These are phyloP conservation scores for Archocentrus centrarchus DNA, from an alignment of 2,113 vertebrate species.

Conservation along the genomic window DNA sequence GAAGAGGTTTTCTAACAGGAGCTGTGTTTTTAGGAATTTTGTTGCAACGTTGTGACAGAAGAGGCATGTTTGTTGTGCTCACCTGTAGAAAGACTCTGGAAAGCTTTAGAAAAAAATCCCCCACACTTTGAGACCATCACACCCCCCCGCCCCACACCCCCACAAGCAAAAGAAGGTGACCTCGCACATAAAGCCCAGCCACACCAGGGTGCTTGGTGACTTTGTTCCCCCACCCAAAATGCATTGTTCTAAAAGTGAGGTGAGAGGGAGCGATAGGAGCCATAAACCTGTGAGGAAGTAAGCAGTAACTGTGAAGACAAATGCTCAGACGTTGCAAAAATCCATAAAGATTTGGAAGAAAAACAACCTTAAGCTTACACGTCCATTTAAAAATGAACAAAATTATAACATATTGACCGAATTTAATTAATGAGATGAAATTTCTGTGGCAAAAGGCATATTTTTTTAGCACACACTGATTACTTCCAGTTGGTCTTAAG, in stretches of 20 bases:
- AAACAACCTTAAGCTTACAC: neutral
- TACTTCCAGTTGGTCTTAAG: neutral
- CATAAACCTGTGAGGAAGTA: neutral
- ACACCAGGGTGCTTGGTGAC: constrained; percentile 49
- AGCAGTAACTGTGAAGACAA: constrained; percentile 5
- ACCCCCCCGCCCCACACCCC: too few species aligned
- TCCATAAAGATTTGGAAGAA: neutral
- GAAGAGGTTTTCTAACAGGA: constrained; percentile 2
- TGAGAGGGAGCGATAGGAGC: constrained; percentile 14
- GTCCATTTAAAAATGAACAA: neutral
- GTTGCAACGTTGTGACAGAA: neutral
- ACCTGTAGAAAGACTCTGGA: neutral
- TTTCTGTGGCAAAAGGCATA: neutral
- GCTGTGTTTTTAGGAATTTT: neutral
- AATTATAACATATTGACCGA: neutral
- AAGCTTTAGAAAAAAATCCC: neutral
- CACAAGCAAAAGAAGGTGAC: constrained; percentile 65
- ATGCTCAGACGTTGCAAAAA: neutral
- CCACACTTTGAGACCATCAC: neutral
- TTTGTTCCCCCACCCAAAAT: neutral
- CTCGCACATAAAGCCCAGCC: constrained; percentile 53
- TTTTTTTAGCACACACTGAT: neutral
- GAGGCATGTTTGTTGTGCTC: neutral
- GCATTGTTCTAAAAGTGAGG: neutral
- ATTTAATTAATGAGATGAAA: neutral